Base-by-base conservation (phyloP, 2,797 vertebrate genomes). In the Cirrhinus mrigala region DNA sequence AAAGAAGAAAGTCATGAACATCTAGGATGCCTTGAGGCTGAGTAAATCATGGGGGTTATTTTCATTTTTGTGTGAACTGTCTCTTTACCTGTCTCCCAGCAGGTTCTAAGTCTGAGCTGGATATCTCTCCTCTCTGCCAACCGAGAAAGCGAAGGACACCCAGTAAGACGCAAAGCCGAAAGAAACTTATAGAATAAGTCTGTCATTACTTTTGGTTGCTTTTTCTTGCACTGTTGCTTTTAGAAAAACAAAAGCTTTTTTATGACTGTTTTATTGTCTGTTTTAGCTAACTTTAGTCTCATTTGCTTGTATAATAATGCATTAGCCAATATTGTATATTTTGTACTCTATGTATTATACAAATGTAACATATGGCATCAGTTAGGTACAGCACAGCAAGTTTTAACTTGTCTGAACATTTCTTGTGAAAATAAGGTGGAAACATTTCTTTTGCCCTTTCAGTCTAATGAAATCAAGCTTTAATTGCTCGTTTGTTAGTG, bases 91-190 rank as follows among this genome's bases (percentile, higher is more conserved):
- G 76, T 80, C 52, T 81, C 64, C 69, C 46, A 60, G 58, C 74
- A 81, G 88, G 52, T 83, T 69, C 83, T 76, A 79, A 37, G 92
- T 92, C 91, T 9, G 92, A 94, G 22, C 79, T 1, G 88, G 76
- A 89, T 79, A 40, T n/a, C 0, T 97, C 97, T 58, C 96, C 97
- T 2, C 93, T 96, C 84, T 93, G 79, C 68, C 89, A 81, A 3
- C 81, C 90, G 0, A 27, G 87, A 52, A 92, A 87, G 83, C 94
- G 76, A 10, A 85, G 87, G 79, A 87, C 88, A 66, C 77, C 92
- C 37, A 91, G 91, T 85, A 96, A 92, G 89, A 95, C 92, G 22
- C 97, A 96, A 88, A 97, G 96, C 46, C 94, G 97, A 88, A 99
- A 98, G 93, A 97, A 96, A 86, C 94, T 98, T 46, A 91, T 98